phyloP scores from a whole-genome alignment of 2,113 vertebrate genomes.

The Rhinopomastus cyanomelas region DNA sequence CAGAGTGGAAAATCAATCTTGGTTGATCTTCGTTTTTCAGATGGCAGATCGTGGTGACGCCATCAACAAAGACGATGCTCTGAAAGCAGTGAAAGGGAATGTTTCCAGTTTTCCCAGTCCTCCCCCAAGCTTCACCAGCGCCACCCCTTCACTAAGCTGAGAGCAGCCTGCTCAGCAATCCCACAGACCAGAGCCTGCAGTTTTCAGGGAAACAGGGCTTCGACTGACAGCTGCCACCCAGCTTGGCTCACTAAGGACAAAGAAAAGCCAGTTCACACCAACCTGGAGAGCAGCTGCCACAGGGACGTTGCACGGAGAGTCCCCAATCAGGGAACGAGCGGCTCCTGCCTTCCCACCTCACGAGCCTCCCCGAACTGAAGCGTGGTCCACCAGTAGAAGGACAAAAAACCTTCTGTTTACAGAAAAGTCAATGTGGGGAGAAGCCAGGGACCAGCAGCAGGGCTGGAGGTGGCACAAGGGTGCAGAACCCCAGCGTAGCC shows the following conservation, averaged over 20 bases:
- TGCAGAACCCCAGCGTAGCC: fast-evolving
- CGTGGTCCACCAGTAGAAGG: neutral
- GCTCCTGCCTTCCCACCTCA: neutral
- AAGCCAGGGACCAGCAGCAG: neutral
- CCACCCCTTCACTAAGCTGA: neutral
- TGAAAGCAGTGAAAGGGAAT: neutral
- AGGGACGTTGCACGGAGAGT: fast-evolving
- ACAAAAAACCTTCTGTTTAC: neutral
- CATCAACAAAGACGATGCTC: neutral
- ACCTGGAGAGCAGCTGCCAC: neutral
- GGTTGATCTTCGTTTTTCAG: neutral
- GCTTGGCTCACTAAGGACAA: neutral
- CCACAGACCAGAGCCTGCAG: neutral
- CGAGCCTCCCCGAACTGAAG: fast-evolving
- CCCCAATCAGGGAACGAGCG: fast-evolving
- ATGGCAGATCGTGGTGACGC: fast-evolving
- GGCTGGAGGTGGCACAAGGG: neutral
- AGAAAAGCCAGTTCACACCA: neutral
- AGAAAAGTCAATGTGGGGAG: fast-evolving
- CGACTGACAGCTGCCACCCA: neutral
- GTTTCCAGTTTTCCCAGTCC: neutral
- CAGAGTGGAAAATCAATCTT: neutral
- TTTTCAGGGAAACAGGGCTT: neutral
- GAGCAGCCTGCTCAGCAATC: neutral
- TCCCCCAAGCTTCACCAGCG: neutral